Base-by-base conservation (phyloP, 2,797 vertebrate species). In the Acestrorhynchus altus region DNA sequence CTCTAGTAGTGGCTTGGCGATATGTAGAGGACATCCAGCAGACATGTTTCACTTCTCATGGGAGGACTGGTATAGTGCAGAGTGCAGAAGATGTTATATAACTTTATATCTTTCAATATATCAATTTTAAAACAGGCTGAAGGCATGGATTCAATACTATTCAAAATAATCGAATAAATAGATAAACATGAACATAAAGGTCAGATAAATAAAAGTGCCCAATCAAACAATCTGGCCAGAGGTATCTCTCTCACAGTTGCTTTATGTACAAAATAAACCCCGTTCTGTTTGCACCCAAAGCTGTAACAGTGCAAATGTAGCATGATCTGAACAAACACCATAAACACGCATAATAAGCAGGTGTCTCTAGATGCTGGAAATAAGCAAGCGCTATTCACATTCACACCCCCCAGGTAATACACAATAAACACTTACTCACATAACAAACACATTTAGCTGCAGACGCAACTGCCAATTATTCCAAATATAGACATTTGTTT, bases 401-500 rank as follows among this genome's bases (percentile, higher is more conserved):
- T 24, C 9, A 18, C 46, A 28, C 69, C 79, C 82, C 20, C 52
- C 59, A 57, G 72, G 59, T 72, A 83, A 74, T 68, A 73, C 51
- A 40, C 28, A 42, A n/a, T 63, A 74, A 80, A 88, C 63, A 84
- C 83, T 76, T 78, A 76, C 82, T 31, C 63, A 35, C 65, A 67
- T 57, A 84, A 51, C 69, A 76, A 66, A 79, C 83, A 69, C 76
- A 83, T 85, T 72, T 84, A 67, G 31, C 46, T 51, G n/a, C 60
- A 72, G 51, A 28, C 65, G 51, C 59, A 73, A 78, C 82, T 31
- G 77, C 35, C 64, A 88, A 83, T 84, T 81, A 88, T 89, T 82
- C 82, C 76, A 84, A 87, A 84, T 84, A 83, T 66, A 86, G 78
- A 69, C 26, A 40, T 85, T 81, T 60, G 68, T 85, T 88, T 84